Evolutionary conservation across 2,888 invertebrate species (phyloP), one percentile per base, ranked within the genome.

Genomic region (Rotaria macrura): DNA sequence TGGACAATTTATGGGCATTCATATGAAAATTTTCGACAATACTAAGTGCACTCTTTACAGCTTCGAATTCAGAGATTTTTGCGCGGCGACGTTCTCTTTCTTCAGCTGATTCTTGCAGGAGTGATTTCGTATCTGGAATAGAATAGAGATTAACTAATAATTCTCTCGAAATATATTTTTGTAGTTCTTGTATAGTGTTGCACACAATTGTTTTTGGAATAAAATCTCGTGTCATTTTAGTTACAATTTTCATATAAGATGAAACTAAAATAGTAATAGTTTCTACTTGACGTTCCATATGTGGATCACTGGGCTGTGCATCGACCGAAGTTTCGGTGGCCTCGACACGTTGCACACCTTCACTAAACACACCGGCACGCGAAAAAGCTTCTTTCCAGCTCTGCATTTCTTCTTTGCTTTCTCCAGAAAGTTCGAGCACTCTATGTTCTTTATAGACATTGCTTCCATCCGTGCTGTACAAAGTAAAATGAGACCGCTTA

Each of bases 371-470:
- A 84, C 99, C 99, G 86, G 99, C 99, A 88, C 99, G 93, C 52
- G 99, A 93, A 93, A 99, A 97, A 12, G 98, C 98, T 2, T 99
- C 99, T 92, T 99, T 99, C 99, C 98, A 99, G 23, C 97, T 96
- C 91, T 99, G 98, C 23, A 98, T 96, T 89, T 97, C 97, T 89
- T 97, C 97, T 90, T 96, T 95, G 85, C 94, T 96, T 92, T 97
- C 97, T 90, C 97, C 97, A 87, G 97, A 97, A 90, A 99, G 93
- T 92, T 99, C 99, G 88, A 99, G 93, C 92, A 97, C 96, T 91
- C 99, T 99, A 92, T 95, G 97, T 91, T 99, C 99, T 94, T 97
- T 93, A 90, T 92, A 93, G 47, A 92, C 92, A 89, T 92, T 93
- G 87, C 97, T 94, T 89, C 95, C 95, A 90, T 99, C 99, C 1